Evolutionary conservation across 2,113 vertebrate genomes (phyloP).

Genomic region (Neodontobutis hainanensis): DNA sequence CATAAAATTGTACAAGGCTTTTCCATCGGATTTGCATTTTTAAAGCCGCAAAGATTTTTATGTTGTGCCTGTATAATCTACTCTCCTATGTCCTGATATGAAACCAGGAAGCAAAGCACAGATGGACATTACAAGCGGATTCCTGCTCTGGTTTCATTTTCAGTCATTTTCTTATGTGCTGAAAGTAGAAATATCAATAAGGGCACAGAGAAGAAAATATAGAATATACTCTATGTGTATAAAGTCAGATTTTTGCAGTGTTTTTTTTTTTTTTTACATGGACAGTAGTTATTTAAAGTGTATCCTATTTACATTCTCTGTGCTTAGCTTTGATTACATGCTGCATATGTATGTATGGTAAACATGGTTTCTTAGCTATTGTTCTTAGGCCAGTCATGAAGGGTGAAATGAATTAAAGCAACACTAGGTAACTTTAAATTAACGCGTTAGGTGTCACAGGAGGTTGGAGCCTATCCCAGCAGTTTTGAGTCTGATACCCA

Average conservation of each 20-base stretch:
- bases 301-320: constrained; percentile 4
- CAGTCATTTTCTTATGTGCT: not conserved
- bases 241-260: constrained; percentile 1
- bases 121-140: not conserved
- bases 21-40: constrained; percentile 20
- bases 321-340: constrained; percentile 23
- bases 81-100: not conserved
- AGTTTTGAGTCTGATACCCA: too few relatives aligned
- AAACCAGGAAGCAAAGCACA: not conserved
- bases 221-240: constrained; percentile 5
- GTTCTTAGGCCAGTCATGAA: not conserved
- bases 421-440: not conserved
- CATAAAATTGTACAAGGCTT: constrained; percentile 36
- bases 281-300: constrained; percentile 13
- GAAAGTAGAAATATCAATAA: not conserved
- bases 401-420: not conserved
- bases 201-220: not conserved
- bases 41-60: constrained; percentile 13
- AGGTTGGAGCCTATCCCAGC: too few relatives aligned
- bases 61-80: constrained; percentile 7
- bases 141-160: constrained; percentile 11
- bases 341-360: constrained; percentile 19
- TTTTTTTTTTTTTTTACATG: constrained; percentile 24
- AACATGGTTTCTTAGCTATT: constrained; percentile 9
- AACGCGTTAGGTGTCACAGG: too few relatives aligned